A percentile compares a stretch with the other conserved stretches of the same genome.
phyloP scores from a whole-genome alignment of 1,140 invertebrate genomes.

The Drosophila cardini region DNA sequence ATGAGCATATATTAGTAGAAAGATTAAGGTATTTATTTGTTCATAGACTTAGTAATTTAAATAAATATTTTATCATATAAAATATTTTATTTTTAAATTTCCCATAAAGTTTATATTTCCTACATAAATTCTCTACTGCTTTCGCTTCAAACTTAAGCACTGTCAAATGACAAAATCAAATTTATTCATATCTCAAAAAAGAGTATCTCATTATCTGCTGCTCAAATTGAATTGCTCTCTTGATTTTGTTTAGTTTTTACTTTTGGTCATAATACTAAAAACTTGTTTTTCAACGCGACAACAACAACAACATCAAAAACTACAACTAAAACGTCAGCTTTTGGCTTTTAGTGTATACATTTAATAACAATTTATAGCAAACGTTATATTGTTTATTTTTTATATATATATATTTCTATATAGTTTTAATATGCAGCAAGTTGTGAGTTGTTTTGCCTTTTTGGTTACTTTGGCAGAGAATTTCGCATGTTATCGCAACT shows the following conservation, averaged over 20 bases:
- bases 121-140: no score
- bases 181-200: slow-evolving; percentile 9
- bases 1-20: no score
- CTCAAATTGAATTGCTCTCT: slow-evolving; percentile 11
- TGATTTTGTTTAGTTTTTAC: slow-evolving; percentile 10
- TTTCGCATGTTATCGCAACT: slow-evolving; percentile 78
- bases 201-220: slow-evolving; percentile 5
- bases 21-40: no score
- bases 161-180: neutral
- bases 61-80: no score
- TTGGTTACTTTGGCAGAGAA: slow-evolving; percentile 54
- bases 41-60: no score
- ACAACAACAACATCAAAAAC: slow-evolving; percentile 23
- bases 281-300: slow-evolving; percentile 64
- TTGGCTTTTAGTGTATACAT: slow-evolving; percentile 47
- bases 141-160: no score
- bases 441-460: slow-evolving; percentile 71
- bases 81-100: no score
- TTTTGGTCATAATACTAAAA: slow-evolving; percentile 67
- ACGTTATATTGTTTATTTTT: slow-evolving; percentile 51
- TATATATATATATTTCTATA: no score
- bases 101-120: no score
- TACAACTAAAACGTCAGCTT: slow-evolving; percentile 24
- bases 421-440: slow-evolving; percentile 72
- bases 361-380: slow-evolving; percentile 71